Conservation (phyloP, 2,888 invertebrate species). For the Mythimna pallens region DNA sequence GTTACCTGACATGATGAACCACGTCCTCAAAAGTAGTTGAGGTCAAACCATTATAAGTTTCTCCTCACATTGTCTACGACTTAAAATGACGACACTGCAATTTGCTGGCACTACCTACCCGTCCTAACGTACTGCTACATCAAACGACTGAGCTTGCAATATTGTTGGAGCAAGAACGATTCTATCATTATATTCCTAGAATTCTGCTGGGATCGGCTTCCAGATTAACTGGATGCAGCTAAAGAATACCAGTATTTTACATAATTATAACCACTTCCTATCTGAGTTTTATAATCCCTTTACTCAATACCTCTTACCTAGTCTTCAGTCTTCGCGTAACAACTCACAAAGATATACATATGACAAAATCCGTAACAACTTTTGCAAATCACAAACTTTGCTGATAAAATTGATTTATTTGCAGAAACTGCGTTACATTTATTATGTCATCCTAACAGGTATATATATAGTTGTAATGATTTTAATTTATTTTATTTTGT, state of each 20-base stretch:
- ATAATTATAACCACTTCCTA: too few relatives aligned
- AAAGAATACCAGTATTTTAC: neutral
- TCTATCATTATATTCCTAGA: neutral
- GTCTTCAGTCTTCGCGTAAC: too few relatives aligned
- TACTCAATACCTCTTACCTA: too few relatives aligned
- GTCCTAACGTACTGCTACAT: conserved; percentile 5
- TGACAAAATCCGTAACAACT: too few relatives aligned
- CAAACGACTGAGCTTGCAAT: neutral
- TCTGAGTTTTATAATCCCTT: too few relatives aligned
- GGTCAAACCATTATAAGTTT: conserved; percentile 38
- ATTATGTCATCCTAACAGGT: too few relatives aligned
- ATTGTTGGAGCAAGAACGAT: neutral
- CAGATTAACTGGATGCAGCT: neutral
- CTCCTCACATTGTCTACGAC: conserved; percentile 5
- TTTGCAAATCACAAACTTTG: too few relatives aligned
- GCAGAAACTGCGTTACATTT: too few relatives aligned
- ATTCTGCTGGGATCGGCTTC: neutral
- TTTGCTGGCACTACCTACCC: neutral
- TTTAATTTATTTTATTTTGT: too few relatives aligned
- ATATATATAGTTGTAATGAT: too few relatives aligned
- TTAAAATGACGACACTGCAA: conserved; percentile 18
- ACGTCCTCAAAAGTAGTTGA: neutral
- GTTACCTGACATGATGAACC: neutral
- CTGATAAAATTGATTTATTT: too few relatives aligned
- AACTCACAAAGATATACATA: too few relatives aligned